These are phyloP conservation scores for Schlechtendalia chinensis DNA, from an alignment of 1,140 invertebrate species.

Conservation along the genomic window DNA sequence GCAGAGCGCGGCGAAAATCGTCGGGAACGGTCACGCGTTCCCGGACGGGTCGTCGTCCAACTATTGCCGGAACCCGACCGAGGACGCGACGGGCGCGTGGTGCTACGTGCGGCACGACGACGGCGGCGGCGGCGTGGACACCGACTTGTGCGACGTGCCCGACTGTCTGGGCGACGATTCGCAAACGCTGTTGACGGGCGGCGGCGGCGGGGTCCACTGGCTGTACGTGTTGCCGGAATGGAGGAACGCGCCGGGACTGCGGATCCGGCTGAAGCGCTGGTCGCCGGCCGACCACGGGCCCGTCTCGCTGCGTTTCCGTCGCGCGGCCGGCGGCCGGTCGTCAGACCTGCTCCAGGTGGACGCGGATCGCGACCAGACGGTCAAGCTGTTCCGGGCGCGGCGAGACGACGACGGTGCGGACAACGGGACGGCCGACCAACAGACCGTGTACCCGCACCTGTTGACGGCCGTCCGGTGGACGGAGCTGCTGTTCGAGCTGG, in stretches of 20 bases:
- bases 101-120: not conserved
- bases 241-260: not conserved
- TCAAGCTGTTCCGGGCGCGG: not conserved
- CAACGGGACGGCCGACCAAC: not conserved
- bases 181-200: not conserved
- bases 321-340: not conserved
- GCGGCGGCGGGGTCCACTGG: conserved; percentile 9
- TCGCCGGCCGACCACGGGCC: not conserved
- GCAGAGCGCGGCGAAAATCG: not conserved
- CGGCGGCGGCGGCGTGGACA: not conserved
- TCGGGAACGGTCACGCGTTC: not conserved
- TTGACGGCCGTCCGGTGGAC: conserved; percentile 22
- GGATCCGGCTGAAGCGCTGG: conserved; percentile 7
- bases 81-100: conserved; percentile 23
- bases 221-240: conserved; percentile 32
- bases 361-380: conserved; percentile 6
- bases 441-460: conserved; percentile 7
- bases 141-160: conserved; percentile 32
- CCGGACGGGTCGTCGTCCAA: not conserved
- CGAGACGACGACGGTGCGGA: not conserved
- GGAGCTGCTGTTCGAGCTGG: not conserved
- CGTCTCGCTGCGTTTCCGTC: not conserved
- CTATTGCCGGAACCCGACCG: conserved; percentile 38
- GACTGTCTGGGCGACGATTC: not conserved
- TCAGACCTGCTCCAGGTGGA: conserved; percentile 6